phyloP scores from a whole-genome alignment of 2,113 vertebrate genomes.

The Apteryx owenii region DNA sequence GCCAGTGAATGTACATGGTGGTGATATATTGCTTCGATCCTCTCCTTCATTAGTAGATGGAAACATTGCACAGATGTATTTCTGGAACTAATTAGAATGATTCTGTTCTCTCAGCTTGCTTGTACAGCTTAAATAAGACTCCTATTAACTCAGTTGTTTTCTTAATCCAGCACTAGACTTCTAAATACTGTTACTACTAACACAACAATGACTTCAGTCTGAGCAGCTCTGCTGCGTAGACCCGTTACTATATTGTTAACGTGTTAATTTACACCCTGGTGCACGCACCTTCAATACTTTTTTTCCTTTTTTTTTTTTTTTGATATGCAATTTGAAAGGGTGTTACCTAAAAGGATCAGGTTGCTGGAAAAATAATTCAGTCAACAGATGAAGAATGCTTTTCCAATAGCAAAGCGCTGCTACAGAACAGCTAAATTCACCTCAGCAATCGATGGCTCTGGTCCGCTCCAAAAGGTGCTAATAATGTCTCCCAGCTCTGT shows the following conservation, averaged over 20 bases:
- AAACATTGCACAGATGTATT: not conserved
- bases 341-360: not conserved
- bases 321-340: not conserved
- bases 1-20: not conserved
- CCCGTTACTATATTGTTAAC: not conserved
- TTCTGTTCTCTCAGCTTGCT: not conserved
- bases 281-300: accelerated
- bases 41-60: not conserved
- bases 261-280: not conserved
- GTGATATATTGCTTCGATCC: not conserved
- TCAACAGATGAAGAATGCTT: not conserved
- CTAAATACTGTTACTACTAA: accelerated
- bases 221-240: not conserved
- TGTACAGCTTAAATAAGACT: not conserved
- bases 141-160: not conserved
- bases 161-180: not conserved
- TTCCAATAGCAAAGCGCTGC: not conserved
- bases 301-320: not conserved
- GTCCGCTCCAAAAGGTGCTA: accelerated
- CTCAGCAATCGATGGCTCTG: accelerated
- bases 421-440: accelerated
- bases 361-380: not conserved
- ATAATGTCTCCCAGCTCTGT: not conserved
- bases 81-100: not conserved
- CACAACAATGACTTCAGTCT: accelerated